phyloP scores from a whole-genome alignment of 2,113 vertebrate genomes.

The Seriola dumerili region DNA sequence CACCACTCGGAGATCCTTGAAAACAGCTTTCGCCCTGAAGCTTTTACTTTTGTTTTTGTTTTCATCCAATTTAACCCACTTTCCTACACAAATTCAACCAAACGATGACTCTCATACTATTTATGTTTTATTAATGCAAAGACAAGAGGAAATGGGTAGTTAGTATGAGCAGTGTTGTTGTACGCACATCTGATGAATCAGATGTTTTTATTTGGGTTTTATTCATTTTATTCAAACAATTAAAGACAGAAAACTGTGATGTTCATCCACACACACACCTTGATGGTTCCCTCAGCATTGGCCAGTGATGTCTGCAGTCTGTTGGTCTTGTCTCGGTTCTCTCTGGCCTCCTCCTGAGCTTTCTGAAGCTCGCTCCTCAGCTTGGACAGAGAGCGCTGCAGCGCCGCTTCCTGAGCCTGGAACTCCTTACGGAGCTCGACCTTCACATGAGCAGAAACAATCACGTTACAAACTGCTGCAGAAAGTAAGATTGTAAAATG shows the following conservation, averaged over 20 bases:
- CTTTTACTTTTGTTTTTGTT: conserved; percentile 41
- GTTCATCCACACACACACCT: conserved; percentile 79
- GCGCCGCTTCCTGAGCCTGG: conserved; percentile 91
- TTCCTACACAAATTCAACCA: conserved; percentile 4
- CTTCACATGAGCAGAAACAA: conserved; percentile 33
- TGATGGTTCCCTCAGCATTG: conserved; percentile 91
- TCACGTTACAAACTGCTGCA: background rate
- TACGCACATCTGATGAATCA: too few relatives aligned
- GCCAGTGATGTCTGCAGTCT: conserved; percentile 92
- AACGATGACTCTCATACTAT: background rate
- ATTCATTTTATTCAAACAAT: too few relatives aligned
- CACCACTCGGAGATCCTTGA: conserved; percentile 13
- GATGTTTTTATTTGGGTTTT: too few relatives aligned
- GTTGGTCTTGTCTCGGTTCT: conserved; percentile 94
- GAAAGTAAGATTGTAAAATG: background rate
- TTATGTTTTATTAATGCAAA: background rate
- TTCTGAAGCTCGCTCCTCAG: conserved; percentile 87
- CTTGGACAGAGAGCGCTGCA: conserved; percentile 90
- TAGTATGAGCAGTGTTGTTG: background rate
- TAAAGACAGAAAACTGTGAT: too few relatives aligned
- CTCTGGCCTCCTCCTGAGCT: conserved; percentile 93
- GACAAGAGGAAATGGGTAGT: background rate
- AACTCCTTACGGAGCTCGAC: conserved; percentile 95
- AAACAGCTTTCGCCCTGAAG: conserved; percentile 30
- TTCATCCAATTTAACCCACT: conserved; percentile 48